Percentiles rank a stretch among this genome's conserved stretches.
Evolutionary conservation across 2,888 invertebrate genomes (phyloP).

Genomic region (Stegophylla sp.): DNA sequence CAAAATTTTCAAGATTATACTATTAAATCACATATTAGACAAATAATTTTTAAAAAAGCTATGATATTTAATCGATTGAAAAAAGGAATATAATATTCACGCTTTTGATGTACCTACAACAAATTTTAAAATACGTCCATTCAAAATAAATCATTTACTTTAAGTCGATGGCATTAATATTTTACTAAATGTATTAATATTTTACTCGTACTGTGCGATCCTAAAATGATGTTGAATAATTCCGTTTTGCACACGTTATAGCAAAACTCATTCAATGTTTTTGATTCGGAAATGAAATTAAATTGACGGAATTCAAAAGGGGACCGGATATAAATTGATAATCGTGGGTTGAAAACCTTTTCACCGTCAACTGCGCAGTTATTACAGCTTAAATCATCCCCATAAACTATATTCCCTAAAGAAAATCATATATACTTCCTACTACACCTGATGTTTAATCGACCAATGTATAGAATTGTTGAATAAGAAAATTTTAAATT

Average conservation of each 20-base stretch:
- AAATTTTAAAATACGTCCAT: not conserved
- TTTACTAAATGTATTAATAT: no score
- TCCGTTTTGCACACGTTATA: not conserved
- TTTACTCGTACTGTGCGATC: not conserved
- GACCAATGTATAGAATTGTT: not conserved
- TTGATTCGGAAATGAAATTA: conserved; percentile 51
- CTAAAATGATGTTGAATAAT: conserved; percentile 17
- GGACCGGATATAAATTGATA: conserved; percentile 53
- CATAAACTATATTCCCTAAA: not conserved
- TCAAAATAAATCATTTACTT: conserved; percentile 4
- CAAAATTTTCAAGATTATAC: not conserved
- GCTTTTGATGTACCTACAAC: not conserved
- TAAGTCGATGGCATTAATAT: not conserved
- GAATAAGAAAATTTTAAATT: not conserved
- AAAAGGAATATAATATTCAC: not conserved
- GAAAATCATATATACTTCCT: conserved; percentile 11
- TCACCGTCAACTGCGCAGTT: conserved; percentile 29
- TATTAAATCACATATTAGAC: not conserved
- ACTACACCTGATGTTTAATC: conserved; percentile 26
- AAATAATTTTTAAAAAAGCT: not conserved
- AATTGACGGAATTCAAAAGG: conserved; percentile 34
- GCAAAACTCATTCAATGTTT: conserved; percentile 33
- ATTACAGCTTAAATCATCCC: conserved; percentile 43
- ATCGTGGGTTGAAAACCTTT: conserved; percentile 37
- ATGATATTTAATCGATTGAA: not conserved